Evolutionary conservation across 2,888 invertebrate genomes (phyloP).

Genomic region (Ennomos erosarius): DNA sequence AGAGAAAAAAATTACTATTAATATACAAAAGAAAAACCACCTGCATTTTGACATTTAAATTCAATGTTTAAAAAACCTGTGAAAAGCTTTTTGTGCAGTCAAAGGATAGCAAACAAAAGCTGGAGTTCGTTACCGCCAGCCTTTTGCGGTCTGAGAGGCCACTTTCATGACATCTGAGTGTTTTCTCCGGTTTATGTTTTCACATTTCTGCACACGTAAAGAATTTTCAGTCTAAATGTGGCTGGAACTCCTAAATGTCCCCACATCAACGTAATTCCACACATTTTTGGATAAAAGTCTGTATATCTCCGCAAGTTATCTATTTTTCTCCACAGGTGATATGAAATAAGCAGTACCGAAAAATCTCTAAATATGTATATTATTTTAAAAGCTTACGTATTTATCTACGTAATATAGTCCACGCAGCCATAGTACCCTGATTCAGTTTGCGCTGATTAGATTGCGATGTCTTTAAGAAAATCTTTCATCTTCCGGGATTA

Average conservation of each 20-base stretch:
- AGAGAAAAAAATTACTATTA: no score
- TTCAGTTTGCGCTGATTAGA: conserved; percentile 27
- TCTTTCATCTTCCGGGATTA: conserved; percentile 25
- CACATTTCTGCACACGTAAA: conserved; percentile 23
- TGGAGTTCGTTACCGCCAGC: conserved; percentile 52
- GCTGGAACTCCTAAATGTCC: conserved; percentile 11
- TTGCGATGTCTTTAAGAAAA: conserved; percentile 24
- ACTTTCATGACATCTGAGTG: conserved; percentile 28
- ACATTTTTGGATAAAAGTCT: conserved; percentile 9
- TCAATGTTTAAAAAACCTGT: conserved; percentile 34
- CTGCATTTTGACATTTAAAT: no score
- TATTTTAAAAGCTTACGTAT: conserved; percentile 2
- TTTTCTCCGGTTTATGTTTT: conserved; percentile 28
- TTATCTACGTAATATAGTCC: conserved; percentile 1
- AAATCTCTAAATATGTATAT: neutral
- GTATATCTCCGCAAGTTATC: neutral
- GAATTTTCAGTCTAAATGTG: conserved; percentile 20
- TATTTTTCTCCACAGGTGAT: neutral
- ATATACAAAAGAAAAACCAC: no score
- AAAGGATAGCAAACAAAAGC: conserved; percentile 58
- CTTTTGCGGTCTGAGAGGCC: conserved; percentile 41
- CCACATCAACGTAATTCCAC: conserved; percentile 16
- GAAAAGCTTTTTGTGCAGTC: conserved; percentile 47
- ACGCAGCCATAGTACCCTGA: conserved; percentile 13
- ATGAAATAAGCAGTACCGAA: neutral